Evolutionary conservation across 2,888 invertebrate genomes (phyloP).

Genomic region (Limenitis camilla): DNA sequence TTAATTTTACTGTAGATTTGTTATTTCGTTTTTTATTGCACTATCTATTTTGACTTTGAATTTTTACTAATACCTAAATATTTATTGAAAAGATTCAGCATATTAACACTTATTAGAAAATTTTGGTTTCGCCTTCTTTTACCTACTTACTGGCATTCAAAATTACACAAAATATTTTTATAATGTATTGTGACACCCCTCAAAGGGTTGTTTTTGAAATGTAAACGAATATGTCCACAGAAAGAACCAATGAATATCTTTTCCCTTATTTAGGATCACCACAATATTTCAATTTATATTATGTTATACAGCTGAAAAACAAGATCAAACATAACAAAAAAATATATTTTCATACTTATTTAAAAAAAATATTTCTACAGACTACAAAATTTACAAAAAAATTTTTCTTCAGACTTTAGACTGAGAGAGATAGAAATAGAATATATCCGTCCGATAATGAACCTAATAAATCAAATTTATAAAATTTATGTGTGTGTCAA

Average conservation of each 20-base stretch:
- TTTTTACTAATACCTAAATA: no score
- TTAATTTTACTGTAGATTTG: no score
- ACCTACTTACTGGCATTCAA: neutral
- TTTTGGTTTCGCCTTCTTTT: neutral
- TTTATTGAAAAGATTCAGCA: no score
- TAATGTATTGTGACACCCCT: conserved; percentile 9
- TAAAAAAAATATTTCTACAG: neutral
- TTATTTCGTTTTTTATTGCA: neutral
- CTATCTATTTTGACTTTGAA: neutral
- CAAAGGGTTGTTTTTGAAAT: conserved; percentile 3
- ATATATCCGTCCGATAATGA: no score
- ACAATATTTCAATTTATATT: conserved; percentile 8
- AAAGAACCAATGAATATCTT: conserved; percentile 24
- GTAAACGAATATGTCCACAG: conserved; percentile 3
- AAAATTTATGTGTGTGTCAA: no score
- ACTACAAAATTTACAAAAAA: no score
- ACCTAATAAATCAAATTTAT: no score
- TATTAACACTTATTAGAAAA: no score
- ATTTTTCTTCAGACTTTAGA: no score
- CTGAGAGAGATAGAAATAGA: no score
- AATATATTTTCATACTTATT: neutral
- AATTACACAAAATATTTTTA: no score
- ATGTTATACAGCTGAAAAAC: neutral
- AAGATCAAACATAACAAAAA: neutral
- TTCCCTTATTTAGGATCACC: conserved; percentile 7